A percentile compares a stretch with the other conserved stretches of the same genome.
Evolutionary conservation across 1,140 invertebrate species (phyloP).

Genomic region (Daktulosphaira vitifoliae): DNA sequence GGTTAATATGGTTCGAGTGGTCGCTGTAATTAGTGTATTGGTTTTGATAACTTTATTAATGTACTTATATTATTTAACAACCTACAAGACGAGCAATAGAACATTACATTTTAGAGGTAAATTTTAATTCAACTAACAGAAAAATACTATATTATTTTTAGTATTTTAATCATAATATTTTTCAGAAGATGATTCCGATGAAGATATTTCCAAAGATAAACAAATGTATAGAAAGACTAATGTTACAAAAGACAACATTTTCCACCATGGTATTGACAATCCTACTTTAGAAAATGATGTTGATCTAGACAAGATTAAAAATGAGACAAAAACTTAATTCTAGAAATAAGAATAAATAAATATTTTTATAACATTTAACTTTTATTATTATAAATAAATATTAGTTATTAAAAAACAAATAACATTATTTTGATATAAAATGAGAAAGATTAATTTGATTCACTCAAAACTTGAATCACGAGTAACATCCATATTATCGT

Average conservation of each 20-base stretch:
- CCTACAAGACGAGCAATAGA: slow-evolving; percentile 14
- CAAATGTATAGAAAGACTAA: slow-evolving; percentile 24
- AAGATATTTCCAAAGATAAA: neutral
- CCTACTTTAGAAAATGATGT: slow-evolving; percentile 18
- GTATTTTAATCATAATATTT: neutral
- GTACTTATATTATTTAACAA: slow-evolving; percentile 15
- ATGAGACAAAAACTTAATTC: neutral
- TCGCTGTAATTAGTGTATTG: slow-evolving; percentile 6
- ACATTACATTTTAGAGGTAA: slow-evolving; percentile 23
- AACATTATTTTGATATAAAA: no score
- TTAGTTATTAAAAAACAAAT: no score
- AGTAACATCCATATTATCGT: slow-evolving; percentile 17
- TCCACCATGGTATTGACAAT: slow-evolving; percentile 14
- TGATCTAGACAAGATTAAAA: neutral
- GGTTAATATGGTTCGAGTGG: slow-evolving; percentile 11
- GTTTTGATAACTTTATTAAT: neutral
- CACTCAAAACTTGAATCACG: neutral
- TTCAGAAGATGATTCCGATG: slow-evolving; percentile 22
- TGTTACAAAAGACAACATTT: slow-evolving; percentile 19
- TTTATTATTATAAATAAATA: no score
- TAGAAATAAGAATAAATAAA: no score
- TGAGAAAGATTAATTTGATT: no score
- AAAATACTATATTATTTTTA: neutral
- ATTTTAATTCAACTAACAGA: neutral
- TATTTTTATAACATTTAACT: no score